These are phyloP conservation scores for Zoanthus solanderi DNA, from an alignment of 92 coral and sea anemone genomes.

Conservation along the genomic window DNA sequence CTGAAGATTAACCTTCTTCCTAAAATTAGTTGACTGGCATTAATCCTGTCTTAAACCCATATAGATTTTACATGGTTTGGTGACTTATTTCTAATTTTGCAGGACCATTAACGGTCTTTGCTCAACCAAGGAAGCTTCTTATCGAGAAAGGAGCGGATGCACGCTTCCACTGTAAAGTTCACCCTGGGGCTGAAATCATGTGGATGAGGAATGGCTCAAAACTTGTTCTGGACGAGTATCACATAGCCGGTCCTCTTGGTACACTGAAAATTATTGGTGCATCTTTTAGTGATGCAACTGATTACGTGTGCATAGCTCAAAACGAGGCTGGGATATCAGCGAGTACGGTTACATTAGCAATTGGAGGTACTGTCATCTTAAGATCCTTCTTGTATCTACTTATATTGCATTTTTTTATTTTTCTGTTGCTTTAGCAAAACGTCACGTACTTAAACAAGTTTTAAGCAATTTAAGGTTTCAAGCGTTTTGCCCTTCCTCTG, in stretches of 20 bases:
- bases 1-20: no score
- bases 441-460: no score
- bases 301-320: constrained; percentile 83
- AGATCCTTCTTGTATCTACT: no score
- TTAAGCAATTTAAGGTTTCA: no score
- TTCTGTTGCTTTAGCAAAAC: no score
- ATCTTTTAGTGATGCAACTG: constrained; percentile 71
- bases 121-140: constrained; percentile 67
- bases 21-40: no score
- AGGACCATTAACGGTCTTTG: constrained; percentile 68
- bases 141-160: constrained; percentile 60
- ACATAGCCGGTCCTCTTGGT: constrained; percentile 82
- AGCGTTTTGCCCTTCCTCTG: no score
- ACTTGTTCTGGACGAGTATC: constrained; percentile 65
- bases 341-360: constrained; percentile 50
- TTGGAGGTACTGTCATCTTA: constrained; percentile 67
- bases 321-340: constrained; percentile 81
- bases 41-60: no score
- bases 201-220: constrained; percentile 79
- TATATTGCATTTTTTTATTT: no score
- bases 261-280: constrained; percentile 62
- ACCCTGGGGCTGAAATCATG: constrained; percentile 72
- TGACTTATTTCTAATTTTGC: background rate
- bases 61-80: no score
- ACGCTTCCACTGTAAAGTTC: constrained; percentile 65